A percentile compares a stretch with the other conserved stretches of the same genome.
These are phyloP conservation scores for Gibbula magus DNA, from an alignment of 2,888 invertebrate genomes.

Conservation along the genomic window DNA sequence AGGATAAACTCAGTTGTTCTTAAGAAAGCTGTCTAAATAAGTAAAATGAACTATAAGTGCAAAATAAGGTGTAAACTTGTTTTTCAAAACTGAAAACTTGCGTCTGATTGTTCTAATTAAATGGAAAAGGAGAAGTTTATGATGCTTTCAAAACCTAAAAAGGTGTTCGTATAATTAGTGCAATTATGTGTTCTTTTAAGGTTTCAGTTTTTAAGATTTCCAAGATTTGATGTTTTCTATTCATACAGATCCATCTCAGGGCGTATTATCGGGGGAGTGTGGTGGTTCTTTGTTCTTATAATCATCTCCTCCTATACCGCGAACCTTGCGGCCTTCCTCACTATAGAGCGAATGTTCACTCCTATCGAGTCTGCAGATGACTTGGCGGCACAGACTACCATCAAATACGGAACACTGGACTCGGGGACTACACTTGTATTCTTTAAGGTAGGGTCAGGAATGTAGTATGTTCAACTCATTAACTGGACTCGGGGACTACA, in stretches of 20 bases:
- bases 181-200: too few relatives aligned
- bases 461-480: too few relatives aligned
- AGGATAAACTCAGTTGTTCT: too few relatives aligned
- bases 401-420: constrained; percentile 81
- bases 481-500: constrained; percentile 83
- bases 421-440: constrained; percentile 90
- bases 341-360: constrained; percentile 95
- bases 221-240: neutral
- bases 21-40: too few relatives aligned
- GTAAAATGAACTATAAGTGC: too few relatives aligned
- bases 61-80: too few relatives aligned
- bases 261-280: constrained; percentile 96
- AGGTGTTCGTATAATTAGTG: too few relatives aligned
- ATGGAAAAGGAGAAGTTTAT: too few relatives aligned
- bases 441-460: constrained; percentile 84
- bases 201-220: too few relatives aligned
- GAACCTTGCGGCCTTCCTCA: constrained; percentile 94
- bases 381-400: constrained; percentile 84
- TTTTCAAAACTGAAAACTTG: too few relatives aligned
- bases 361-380: constrained; percentile 96
- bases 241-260: constrained; percentile 86
- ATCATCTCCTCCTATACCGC: constrained; percentile 99
- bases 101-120: too few relatives aligned
- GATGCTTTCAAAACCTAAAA: too few relatives aligned
- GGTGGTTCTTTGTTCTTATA: constrained; percentile 99